Conservation (phyloP, 30 jellyfish, hydroid and myxozoan species). For the Turritopsis dohrnii region DNA sequence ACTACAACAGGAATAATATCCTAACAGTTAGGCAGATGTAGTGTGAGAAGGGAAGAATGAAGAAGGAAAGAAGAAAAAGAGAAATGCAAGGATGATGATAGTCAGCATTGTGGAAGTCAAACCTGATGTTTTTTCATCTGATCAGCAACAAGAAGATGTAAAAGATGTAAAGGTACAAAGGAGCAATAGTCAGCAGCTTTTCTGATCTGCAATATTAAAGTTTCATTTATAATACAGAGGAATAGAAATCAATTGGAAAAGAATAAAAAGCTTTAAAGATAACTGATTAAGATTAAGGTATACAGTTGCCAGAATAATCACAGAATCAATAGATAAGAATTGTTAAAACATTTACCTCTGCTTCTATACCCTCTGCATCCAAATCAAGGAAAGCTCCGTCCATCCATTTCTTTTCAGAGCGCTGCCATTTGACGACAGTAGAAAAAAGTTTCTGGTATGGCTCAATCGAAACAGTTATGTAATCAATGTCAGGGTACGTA, state of each 20-base stretch:
- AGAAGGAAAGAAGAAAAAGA: background rate
- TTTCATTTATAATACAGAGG: background rate
- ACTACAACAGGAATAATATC: too few relatives aligned
- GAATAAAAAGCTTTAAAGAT: background rate
- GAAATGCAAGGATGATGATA: background rate
- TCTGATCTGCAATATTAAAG: background rate
- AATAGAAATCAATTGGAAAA: background rate
- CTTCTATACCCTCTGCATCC: conserved; percentile 81
- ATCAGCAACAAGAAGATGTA: background rate
- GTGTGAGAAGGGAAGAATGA: background rate
- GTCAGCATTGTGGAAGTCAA: background rate
- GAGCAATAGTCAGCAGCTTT: background rate
- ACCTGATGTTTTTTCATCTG: background rate
- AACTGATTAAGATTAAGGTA: too few relatives aligned
- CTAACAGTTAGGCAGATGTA: background rate
- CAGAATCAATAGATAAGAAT: too few relatives aligned
- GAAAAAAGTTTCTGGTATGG: conserved; percentile 80
- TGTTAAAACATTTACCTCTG: too few relatives aligned
- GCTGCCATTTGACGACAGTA: conserved; percentile 86
- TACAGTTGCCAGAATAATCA: too few relatives aligned
- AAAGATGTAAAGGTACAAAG: background rate
- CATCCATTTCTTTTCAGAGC: conserved; percentile 92
- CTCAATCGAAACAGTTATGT: conserved; percentile 59
- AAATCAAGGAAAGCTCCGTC: conserved; percentile 87
- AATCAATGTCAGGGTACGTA: conserved; percentile 75